Evolutionary conservation across 2,797 vertebrate species (phyloP).

Genomic region (Coreius guichenoti): DNA sequence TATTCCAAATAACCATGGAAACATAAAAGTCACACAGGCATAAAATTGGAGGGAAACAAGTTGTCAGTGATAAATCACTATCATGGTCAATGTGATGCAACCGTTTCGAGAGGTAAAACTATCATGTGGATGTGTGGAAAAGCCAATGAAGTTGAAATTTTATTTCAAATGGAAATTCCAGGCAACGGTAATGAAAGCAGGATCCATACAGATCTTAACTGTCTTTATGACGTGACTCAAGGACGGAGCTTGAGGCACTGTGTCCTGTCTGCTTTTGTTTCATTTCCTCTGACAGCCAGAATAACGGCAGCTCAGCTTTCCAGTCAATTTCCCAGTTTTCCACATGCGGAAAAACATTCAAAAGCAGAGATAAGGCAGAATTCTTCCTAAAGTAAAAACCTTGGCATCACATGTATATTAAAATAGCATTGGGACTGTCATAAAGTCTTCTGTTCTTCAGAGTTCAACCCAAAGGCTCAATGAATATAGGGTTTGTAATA

Average conservation of each 20-base stretch:
- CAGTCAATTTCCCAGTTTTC: conserved; percentile 51
- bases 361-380: conserved; percentile 18
- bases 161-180: conserved; percentile 39
- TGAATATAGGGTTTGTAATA: not conserved
- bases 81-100: conserved; percentile 13
- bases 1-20: conserved; percentile 16
- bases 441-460: not conserved
- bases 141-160: not conserved
- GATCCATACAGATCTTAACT: conserved; percentile 3
- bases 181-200: conserved; percentile 8
- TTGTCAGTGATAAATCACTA: conserved; percentile 27
- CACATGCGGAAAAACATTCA: conserved; percentile 31
- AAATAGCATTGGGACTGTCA: not conserved
- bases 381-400: conserved; percentile 3
- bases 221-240: conserved; percentile 35
- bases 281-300: conserved; percentile 49
- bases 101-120: conserved; percentile 5
- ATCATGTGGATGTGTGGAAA: conserved; percentile 17
- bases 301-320: conserved; percentile 27
- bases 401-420: not conserved
- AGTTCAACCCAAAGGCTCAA: conserved; percentile 2
- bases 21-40: conserved; percentile 1
- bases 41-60: not conserved
- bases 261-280: conserved; percentile 47
- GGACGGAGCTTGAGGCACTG: conserved; percentile 20